Percentiles rank a stretch among this genome's conserved stretches.
Conservation (phyloP, 2,888 invertebrate species). For the Argyra leucocephala region DNA sequence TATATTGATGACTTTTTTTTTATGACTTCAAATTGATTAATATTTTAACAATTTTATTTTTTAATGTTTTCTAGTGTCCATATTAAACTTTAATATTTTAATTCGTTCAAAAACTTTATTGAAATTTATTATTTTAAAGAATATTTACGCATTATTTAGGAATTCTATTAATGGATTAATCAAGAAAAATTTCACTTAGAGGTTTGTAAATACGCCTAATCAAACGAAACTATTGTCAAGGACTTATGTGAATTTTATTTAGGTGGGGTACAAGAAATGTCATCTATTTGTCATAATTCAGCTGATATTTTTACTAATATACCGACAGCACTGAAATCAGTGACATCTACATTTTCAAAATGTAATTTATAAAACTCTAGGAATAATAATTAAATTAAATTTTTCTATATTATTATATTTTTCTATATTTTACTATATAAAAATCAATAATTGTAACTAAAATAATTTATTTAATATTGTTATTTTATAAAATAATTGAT, state of each 20-base stretch:
- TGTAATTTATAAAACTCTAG: too few species aligned
- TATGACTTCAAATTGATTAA: not conserved
- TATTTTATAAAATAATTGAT: too few species aligned
- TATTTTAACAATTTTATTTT: not conserved
- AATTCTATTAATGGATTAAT: constrained; percentile 6
- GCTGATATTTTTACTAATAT: not conserved
- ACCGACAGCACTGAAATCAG: too few species aligned
- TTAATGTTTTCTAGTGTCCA: not conserved
- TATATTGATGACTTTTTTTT: not conserved
- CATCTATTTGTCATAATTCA: not conserved
- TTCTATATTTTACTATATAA: too few species aligned
- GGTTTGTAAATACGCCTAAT: constrained; percentile 3
- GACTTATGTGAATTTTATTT: not conserved
- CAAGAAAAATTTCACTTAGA: constrained; percentile 6
- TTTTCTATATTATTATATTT: too few species aligned
- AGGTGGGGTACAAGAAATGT: constrained; percentile 6
- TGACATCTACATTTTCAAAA: too few species aligned
- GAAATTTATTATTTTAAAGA: not conserved
- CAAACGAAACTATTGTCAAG: constrained; percentile 6
- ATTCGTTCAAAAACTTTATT: not conserved
- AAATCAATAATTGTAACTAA: too few species aligned
- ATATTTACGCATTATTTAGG: constrained; percentile 6
- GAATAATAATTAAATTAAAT: too few species aligned
- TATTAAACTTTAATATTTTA: not conserved
- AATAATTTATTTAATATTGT: too few species aligned